These are phyloP conservation scores for Peromyscus californicus DNA, from an alignment of 2,113 vertebrate genomes.

Conservation along the genomic window DNA sequence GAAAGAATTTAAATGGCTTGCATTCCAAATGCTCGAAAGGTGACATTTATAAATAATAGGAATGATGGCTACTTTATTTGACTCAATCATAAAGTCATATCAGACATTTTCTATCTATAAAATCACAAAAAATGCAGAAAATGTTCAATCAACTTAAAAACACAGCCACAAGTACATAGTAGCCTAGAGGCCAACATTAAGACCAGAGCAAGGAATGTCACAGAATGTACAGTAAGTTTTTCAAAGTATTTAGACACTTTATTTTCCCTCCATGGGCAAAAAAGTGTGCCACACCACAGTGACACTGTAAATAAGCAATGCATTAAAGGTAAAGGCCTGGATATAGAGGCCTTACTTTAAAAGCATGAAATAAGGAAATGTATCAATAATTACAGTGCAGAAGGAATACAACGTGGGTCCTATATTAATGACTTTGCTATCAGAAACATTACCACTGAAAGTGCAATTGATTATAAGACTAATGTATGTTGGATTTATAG, in stretches of 20 bases:
- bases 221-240: not conserved
- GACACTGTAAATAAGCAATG: not conserved
- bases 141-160: conserved; percentile 7
- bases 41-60: not conserved
- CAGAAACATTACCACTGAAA: conserved; percentile 23
- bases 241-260: not conserved
- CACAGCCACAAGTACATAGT: not conserved
- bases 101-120: not conserved
- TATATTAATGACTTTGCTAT: conserved; percentile 23
- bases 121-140: not conserved
- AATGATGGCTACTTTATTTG: not conserved
- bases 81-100: conserved; percentile 11
- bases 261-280: not conserved
- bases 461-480: conserved; percentile 29
- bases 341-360: not conserved
- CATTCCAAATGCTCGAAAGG: not conserved
- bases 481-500: not conserved
- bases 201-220: conserved; percentile 26
- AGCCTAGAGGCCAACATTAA: not conserved
- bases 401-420: not conserved
- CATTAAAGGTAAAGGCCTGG: not conserved
- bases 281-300: not conserved
- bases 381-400: not conserved
- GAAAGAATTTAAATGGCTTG: not conserved
- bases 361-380: not conserved